A percentile compares a stretch with the other conserved stretches of the same genome.
Evolutionary conservation across 2,113 vertebrate species (phyloP).

Genomic region (Hucho hucho): DNA sequence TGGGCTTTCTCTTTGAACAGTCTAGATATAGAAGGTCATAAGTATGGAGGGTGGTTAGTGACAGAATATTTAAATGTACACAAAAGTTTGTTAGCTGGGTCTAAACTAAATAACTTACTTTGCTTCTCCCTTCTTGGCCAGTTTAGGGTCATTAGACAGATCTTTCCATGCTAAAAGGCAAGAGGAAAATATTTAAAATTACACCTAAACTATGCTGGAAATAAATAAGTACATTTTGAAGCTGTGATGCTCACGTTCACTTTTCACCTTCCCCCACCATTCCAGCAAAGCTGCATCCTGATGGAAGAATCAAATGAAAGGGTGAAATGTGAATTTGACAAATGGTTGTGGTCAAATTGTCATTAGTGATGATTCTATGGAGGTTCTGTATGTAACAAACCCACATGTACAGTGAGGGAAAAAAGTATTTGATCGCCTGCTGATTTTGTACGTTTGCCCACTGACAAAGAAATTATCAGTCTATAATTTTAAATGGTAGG

Average conservation of each 20-base stretch:
- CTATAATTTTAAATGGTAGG: too few relatives aligned
- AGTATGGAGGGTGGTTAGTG: too few relatives aligned
- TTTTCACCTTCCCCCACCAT: neutral
- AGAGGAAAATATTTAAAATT: neutral
- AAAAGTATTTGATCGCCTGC: too few relatives aligned
- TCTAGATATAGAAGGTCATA: slow-evolving; percentile 3
- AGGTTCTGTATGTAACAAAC: too few relatives aligned
- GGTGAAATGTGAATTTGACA: too few relatives aligned
- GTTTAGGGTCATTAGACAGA: neutral
- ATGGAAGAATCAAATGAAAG: neutral
- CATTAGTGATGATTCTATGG: too few relatives aligned
- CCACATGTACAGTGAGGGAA: too few relatives aligned
- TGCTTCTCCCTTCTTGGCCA: neutral
- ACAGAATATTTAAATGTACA: too few relatives aligned
- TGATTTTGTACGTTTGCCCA: too few relatives aligned
- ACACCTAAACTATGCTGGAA: neutral
- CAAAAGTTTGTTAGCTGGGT: too few relatives aligned
- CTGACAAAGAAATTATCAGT: too few relatives aligned
- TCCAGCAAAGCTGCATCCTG: slow-evolving; percentile 20
- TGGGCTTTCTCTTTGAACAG: slow-evolving; percentile 9
- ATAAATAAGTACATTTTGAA: neutral
- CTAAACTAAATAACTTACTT: slow-evolving; percentile 29
- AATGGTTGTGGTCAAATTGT: too few relatives aligned
- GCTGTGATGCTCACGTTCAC: slow-evolving; percentile 31
- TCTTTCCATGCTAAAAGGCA: slow-evolving; percentile 35